Percentiles rank a stretch among this genome's conserved stretches.
phyloP scores from a whole-genome alignment of 2,888 invertebrate species.

The Zelleria hepariella region DNA sequence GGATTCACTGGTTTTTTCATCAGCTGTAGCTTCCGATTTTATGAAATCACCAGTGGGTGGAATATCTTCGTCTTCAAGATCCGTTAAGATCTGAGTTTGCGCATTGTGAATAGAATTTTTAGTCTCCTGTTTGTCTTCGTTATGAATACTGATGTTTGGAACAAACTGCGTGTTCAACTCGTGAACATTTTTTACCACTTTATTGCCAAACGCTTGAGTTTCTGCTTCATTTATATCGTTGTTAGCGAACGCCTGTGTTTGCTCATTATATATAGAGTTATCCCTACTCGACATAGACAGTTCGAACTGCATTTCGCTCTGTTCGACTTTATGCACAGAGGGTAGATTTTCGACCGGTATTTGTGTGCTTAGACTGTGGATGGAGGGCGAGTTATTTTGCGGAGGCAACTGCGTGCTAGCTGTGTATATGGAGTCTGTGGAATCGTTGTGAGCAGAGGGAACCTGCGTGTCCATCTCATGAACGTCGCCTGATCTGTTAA shows the following conservation, averaged over 20 bases:
- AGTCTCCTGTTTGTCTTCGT: neutral
- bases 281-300: slow-evolving; percentile 34
- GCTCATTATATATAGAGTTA: slow-evolving; percentile 26
- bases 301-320: slow-evolving; percentile 38
- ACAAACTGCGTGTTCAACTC: neutral
- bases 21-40: neutral
- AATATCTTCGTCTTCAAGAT: neutral
- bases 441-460: slow-evolving; percentile 18
- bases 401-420: slow-evolving; percentile 14
- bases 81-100: neutral
- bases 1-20: slow-evolving; percentile 26
- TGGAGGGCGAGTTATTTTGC: slow-evolving; percentile 1
- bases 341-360: slow-evolving; percentile 26
- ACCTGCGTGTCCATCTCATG: slow-evolving; percentile 42
- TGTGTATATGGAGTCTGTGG: slow-evolving; percentile 32
- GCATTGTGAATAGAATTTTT: neutral
- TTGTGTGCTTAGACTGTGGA: slow-evolving; percentile 14
- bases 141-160: neutral
- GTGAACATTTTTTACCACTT: neutral
- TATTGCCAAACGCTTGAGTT: slow-evolving; percentile 21
- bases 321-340: slow-evolving; percentile 33
- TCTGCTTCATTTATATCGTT: slow-evolving; percentile 25
- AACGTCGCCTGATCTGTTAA: slow-evolving; percentile 15
- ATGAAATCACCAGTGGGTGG: neutral
- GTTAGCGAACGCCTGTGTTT: slow-evolving; percentile 16